Percentiles rank a stretch among this genome's conserved stretches.
phyloP scores from a whole-genome alignment of 2,113 vertebrate genomes.

The human region DNA sequence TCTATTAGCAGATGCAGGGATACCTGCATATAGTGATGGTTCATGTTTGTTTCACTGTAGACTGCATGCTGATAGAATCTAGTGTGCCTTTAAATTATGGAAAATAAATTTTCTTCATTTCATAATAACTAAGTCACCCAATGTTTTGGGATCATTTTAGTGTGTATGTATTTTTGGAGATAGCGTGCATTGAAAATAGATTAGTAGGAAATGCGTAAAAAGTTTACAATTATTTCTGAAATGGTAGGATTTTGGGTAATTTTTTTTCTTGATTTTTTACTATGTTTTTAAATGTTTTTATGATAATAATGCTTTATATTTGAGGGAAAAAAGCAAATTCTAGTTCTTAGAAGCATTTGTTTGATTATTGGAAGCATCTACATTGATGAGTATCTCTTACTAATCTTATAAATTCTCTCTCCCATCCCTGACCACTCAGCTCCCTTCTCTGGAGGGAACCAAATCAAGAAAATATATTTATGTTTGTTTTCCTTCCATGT shows the following conservation, averaged over 20 bases:
- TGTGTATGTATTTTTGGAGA: not conserved
- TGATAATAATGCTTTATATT: not conserved
- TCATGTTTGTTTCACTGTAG: not conserved
- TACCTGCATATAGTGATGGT: not conserved
- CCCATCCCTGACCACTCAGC: not conserved
- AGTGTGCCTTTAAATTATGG: not conserved
- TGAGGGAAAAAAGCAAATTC: not conserved
- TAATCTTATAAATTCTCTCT: not conserved
- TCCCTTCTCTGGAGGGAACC: not conserved
- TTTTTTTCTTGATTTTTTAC: constrained; percentile 6
- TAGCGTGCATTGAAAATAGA: not conserved
- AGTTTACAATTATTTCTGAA: constrained; percentile 2
- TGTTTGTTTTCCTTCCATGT: not conserved
- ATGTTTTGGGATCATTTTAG: not conserved
- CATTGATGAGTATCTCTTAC: not conserved
- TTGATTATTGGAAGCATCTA: constrained; percentile 3
- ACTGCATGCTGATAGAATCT: not conserved
- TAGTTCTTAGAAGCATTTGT: not conserved
- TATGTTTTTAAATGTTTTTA: not conserved
- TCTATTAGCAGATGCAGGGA: not conserved
- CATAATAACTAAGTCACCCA: not conserved
- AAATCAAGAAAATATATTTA: constrained; percentile 12
- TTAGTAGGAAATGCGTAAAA: not conserved
- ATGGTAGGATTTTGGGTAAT: not conserved
- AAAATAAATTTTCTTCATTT: not conserved